phyloP scores from a whole-genome alignment of 2,797 vertebrate species.

The Ibycter americanus region DNA sequence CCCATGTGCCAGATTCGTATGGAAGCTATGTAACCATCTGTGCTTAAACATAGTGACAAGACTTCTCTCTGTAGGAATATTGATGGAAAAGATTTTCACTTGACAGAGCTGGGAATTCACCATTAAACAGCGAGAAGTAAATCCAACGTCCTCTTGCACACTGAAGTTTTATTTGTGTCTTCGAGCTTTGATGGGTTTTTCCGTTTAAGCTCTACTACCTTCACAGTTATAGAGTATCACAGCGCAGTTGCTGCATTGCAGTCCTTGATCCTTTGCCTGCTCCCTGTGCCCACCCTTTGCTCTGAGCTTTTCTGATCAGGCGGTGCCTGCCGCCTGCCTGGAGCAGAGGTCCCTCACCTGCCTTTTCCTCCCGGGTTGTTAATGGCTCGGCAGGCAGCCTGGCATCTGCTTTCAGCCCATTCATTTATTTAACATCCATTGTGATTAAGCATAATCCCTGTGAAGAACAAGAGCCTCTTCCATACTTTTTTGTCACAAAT shows the following conservation, averaged over 20 bases:
- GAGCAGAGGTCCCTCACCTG: neutral
- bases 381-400: neutral
- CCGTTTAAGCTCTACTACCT: neutral
- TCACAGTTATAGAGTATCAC: neutral
- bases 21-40: neutral
- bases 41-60: neutral
- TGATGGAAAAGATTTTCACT: neutral
- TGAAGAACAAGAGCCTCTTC: neutral
- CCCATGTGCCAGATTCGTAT: neutral
- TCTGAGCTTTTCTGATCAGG: fast-evolving
- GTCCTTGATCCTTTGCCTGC: neutral
- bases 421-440: neutral
- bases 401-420: neutral
- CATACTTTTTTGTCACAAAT: neutral
- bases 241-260: neutral
- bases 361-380: neutral
- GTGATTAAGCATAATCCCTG: neutral
- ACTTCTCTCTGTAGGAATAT: fast-evolving
- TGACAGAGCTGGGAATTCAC: neutral
- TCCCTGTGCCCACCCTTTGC: neutral
- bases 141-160: neutral
- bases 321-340: neutral
- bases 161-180: neutral
- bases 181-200: neutral
- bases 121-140: neutral